Percentiles rank a stretch among this genome's conserved stretches.
Conservation (phyloP, 2,113 vertebrate species). For the Prunella fulvescens region DNA sequence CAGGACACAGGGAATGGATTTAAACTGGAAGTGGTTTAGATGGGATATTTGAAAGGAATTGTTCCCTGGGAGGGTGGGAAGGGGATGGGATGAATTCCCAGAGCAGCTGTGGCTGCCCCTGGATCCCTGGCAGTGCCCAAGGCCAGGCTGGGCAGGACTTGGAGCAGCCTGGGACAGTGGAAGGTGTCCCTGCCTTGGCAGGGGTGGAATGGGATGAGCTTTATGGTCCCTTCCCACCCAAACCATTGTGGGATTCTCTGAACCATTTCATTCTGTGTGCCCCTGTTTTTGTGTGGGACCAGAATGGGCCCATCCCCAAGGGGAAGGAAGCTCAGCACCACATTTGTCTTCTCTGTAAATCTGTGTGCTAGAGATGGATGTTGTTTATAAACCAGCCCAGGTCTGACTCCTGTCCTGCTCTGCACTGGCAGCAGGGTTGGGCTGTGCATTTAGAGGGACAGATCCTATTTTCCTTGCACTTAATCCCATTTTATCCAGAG, state of each 20-base stretch:
- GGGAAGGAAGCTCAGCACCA: background rate
- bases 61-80: fast-evolving
- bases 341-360: background rate
- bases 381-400: background rate
- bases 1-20: background rate
- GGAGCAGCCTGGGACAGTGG: background rate
- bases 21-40: fast-evolving
- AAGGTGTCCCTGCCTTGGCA: background rate
- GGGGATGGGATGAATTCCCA: background rate
- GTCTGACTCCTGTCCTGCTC: background rate
- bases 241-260: background rate
- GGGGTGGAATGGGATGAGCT: fast-evolving
- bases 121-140: background rate
- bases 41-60: background rate
- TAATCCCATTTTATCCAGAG: background rate
- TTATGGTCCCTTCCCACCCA: background rate
- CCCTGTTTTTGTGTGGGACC: fast-evolving
- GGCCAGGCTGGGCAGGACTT: background rate
- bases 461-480: background rate
- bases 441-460: fast-evolving
- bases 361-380: background rate
- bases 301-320: fast-evolving
- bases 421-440: background rate
- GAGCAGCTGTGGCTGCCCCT: background rate
- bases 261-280: fast-evolving